phyloP scores from a whole-genome alignment of 2,797 vertebrate species.

The Pseudopleuronectes americanus region DNA sequence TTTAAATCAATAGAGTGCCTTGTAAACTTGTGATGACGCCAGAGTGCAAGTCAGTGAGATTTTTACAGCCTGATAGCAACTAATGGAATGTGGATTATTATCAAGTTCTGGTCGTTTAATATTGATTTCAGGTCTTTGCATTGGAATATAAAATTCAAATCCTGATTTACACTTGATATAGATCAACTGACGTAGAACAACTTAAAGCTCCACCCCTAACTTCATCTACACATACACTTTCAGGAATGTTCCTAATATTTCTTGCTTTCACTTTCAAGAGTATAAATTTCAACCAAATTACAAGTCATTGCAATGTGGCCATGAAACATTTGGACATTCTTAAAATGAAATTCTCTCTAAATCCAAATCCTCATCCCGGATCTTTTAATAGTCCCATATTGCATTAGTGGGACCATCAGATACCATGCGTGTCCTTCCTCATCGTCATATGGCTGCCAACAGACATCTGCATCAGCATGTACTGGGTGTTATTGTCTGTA shows the following conservation, averaged over 20 bases:
- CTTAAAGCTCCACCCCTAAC: background rate
- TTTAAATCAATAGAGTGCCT: background rate
- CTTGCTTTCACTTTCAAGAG: no score
- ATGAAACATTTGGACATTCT: no score
- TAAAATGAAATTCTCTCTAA: background rate
- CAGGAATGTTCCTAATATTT: background rate
- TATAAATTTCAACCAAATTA: no score
- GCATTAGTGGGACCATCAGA: slow-evolving; percentile 59
- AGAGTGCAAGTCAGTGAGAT: background rate
- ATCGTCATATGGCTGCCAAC: slow-evolving; percentile 4
- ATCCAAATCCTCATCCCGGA: slow-evolving; percentile 8
- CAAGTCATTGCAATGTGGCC: no score
- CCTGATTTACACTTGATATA: background rate
- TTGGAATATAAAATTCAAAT: background rate
- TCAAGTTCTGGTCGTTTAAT: background rate
- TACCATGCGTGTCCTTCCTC: slow-evolving; percentile 17
- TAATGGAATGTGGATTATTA: background rate
- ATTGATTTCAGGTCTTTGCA: background rate
- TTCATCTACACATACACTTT: background rate
- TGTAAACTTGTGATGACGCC: slow-evolving; percentile 10
- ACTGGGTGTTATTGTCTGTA: slow-evolving; percentile 22
- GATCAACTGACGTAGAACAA: background rate
- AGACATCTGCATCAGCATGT: slow-evolving; percentile 23
- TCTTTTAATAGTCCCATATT: slow-evolving; percentile 63
- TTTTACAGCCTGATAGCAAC: background rate